Base-by-base conservation (phyloP, 1,140 invertebrate species). In the Brachionus paranguensis region DNA sequence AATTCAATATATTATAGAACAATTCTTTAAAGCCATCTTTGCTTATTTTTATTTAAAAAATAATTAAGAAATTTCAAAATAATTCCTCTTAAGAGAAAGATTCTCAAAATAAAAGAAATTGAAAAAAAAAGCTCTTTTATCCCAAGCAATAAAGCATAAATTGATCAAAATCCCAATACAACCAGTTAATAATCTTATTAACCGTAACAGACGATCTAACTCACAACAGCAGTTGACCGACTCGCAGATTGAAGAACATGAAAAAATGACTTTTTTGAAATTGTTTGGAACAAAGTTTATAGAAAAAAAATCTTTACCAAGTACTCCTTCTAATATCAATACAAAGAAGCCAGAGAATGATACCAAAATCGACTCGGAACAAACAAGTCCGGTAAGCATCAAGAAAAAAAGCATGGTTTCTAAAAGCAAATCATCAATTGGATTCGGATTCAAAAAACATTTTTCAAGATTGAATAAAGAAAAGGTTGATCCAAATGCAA, bases 101-200 rank as follows among this genome's bases (percentile, higher is more conserved):
- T 37, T 7, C 33, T 7, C 33, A 37, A 37, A 37, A 37, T 37
- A 37, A 37, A 37, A 37, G 33, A 37, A 37, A 7, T 37, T 7
- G 0, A 37, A 37, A 0, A 93, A 95, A 86, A 92, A 93, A 84
- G 95, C 96, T 33, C 94, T 98, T 78, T 88, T 99, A 10, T 94
- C 94, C 29, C 95, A 94, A 90, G 93, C 92, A 76, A 12, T 83
- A 41, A 81, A 81, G 55, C 78, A 81, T 27, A 37, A 50, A 83
- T 24, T 41, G 20, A 83, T 84, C 14, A 78, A 83, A 45, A 70
- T 50, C 5, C 78, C 78, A 0, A 81, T 81, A 37, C 78, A 81
- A 68, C 78, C 78, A 17, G 78, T 81, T 5, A 81, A 81, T 47
- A 81, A 68, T 37, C 24, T 81, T 1, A 64, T 81, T 27, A 81